phyloP scores from a whole-genome alignment of 92 coral and sea anemone genomes.

The Desmophyllum pertusum region DNA sequence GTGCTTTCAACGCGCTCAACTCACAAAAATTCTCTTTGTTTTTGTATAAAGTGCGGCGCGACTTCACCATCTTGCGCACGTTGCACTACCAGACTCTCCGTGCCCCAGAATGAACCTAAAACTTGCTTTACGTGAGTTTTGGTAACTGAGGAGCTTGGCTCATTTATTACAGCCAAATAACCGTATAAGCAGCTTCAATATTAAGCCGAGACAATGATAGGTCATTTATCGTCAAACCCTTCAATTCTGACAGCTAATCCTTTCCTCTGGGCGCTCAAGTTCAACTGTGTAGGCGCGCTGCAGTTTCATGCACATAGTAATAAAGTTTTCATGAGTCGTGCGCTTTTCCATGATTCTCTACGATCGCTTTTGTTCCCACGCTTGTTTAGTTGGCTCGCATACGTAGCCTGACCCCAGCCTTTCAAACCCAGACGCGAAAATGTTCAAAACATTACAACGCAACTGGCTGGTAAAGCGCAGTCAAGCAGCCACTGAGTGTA shows the following conservation, averaged over 20 bases:
- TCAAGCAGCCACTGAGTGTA: constrained; percentile 4
- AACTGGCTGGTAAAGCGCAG: neutral
- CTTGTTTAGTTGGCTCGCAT: neutral
- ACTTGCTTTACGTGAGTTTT: constrained; percentile 11
- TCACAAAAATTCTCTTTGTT: constrained; percentile 20
- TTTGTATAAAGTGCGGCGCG: constrained; percentile 1
- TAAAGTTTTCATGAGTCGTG: constrained; percentile 3
- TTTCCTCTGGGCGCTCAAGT: neutral
- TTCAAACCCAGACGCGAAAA: neutral
- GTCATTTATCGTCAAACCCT: constrained; percentile 34
- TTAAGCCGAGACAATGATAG: constrained; percentile 32
- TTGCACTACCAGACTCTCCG: constrained; percentile 1
- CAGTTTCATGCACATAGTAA: neutral
- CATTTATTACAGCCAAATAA: constrained; percentile 10
- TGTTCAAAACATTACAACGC: constrained; percentile 7
- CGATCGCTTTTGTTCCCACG: constrained; percentile 16
- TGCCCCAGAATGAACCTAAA: constrained; percentile 11
- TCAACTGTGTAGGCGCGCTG: constrained; percentile 3
- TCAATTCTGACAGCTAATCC: constrained; percentile 35
- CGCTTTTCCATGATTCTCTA: neutral
- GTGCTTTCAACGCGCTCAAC: constrained; percentile 9
- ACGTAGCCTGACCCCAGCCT: neutral
- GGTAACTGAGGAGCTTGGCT: constrained; percentile 3
- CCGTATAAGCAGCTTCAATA: constrained; percentile 27
- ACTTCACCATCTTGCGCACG: constrained; percentile 17